Percentiles rank a stretch among this genome's conserved stretches.
Conservation (phyloP, 2,888 invertebrate species). For the Lochmaea crataegi region DNA sequence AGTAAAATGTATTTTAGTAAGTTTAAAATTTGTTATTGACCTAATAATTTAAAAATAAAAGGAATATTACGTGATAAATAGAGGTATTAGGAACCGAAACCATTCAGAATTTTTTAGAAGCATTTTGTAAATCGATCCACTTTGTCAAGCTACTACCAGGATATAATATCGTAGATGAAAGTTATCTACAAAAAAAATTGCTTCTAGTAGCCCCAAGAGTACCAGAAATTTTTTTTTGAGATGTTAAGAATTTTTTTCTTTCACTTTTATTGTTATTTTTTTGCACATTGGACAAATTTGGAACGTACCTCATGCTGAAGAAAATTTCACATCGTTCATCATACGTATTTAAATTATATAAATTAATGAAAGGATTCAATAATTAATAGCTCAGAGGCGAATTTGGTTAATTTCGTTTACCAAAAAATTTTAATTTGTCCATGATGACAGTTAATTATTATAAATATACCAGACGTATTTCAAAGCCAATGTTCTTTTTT, state of each 20-base stretch:
- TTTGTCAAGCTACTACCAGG: no score
- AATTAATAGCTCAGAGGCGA: conserved; percentile 4
- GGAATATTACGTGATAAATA: no score
- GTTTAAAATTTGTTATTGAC: no score
- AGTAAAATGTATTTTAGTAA: no score
- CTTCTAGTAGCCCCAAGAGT: no score
- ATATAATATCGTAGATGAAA: no score
- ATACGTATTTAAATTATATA: neutral
- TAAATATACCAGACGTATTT: conserved; percentile 9
- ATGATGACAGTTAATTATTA: conserved; percentile 20
- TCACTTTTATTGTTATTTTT: neutral
- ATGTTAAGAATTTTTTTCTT: neutral
- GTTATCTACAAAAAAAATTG: no score
- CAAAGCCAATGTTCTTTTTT: conserved; percentile 24
- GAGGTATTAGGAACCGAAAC: no score
- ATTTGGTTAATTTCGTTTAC: neutral
- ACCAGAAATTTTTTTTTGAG: no score
- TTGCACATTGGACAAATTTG: neutral
- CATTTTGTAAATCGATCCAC: no score
- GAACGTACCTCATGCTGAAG: neutral
- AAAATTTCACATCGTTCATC: neutral
- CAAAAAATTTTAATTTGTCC: conserved; percentile 8
- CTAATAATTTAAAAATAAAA: no score
- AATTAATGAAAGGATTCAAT: neutral
- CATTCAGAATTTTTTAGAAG: no score